Base-by-base conservation (phyloP, 64 coral and sea anemone species). In the Hydrozoanthus tunicans region DNA sequence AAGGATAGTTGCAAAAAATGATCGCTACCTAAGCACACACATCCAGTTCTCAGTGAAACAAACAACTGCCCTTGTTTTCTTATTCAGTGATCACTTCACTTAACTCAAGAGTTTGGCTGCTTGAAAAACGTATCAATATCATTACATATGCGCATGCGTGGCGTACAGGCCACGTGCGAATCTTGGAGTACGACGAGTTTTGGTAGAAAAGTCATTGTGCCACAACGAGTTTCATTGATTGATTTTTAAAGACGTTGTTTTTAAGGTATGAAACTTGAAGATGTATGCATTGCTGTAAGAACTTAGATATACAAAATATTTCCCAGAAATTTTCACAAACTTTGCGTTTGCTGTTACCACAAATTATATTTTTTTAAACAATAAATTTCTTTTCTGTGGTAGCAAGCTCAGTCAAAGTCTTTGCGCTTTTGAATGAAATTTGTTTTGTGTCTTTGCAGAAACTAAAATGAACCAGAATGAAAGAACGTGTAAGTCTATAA, bases 161-260 rank as follows among this genome's bases (percentile, higher is more conserved):
- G 26, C 61, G 23, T 82, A 61, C 80, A 64, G 9, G 25, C 80
- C 80, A 82, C 60, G 59, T 82, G 60, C 27, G 80, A 82, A 82
- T 82, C 80, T 82, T 82, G 60, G 53, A 82, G 80, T 82, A 82
- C 59, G 58, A 81, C 59, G 80, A 53, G 80, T 82, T 82, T 82
- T 82, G 60, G 25, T 51, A 5, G 59, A 82, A 63, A 53, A 64
- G 59, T 64, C 27, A 27, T 82, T 82, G 61, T 82, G 60, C 80
- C 27, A 53, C 61, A 27, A 82, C 80, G 25, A 65, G 25, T 65
- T 82, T 82, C 80, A 64, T 20, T 17, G 54, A 27, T 51, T 27
- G 12, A 63, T 75, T n/a, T 69, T 25, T 4, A 80, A 80, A 80
- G 78, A 57, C 78, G 56, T 54, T 80, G 51, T 57, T 82, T 82